Evolutionary conservation across 2,797 vertebrate species (phyloP), one percentile per base, ranked within the genome.

Genomic region (Lepus oiostolus): DNA sequence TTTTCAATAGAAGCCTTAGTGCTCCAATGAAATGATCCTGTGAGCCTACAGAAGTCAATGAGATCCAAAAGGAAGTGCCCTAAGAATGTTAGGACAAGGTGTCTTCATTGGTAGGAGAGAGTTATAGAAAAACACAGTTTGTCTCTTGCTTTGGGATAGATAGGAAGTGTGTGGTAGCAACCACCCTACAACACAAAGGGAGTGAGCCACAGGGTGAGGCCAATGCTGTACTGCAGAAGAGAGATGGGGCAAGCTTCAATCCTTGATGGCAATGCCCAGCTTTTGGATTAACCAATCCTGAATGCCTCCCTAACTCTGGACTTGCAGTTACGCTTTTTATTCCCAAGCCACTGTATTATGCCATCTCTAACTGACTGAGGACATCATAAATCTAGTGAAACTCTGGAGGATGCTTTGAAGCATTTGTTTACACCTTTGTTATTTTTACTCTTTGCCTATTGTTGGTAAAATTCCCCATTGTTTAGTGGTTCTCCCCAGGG

Each of bases 381-480:
- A 19, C 19, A 81, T 24, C 10, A 35, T 17, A 50, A 84, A 54
- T n/a, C n/a, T 0, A 70, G 19, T 74, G 22, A 82, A 42, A 70
- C 4, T 42, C 83, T 9, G 8, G 68, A 85, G 65, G 21, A 54
- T 62, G 22, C 54, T 85, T 62, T 38, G 62, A 54, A 68, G 12
- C 0, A 38, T 7, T 38, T 58, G 8, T 26, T 60, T 71, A 28
- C 1, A 32, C 47, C 12, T 75, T 88, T 62, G 30, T 35, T 79
- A 58, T 91, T 67, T 94, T 90, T 65, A 63, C 2, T 62, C 10
- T 90, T 91, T 81, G n/a, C 24, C 50, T 82, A 16, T 79, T 92
- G 85, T 85, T 82, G 62, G 76, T 85, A 80, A 94, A 93, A 76
- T 77, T 67, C 63, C 63, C 72, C 52, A 12, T 17, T 77, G 4